Evolutionary conservation across 2,797 vertebrate genomes (phyloP), one percentile per base, ranked within the genome.

Genomic region (Myioborus melanocephalus): DNA sequence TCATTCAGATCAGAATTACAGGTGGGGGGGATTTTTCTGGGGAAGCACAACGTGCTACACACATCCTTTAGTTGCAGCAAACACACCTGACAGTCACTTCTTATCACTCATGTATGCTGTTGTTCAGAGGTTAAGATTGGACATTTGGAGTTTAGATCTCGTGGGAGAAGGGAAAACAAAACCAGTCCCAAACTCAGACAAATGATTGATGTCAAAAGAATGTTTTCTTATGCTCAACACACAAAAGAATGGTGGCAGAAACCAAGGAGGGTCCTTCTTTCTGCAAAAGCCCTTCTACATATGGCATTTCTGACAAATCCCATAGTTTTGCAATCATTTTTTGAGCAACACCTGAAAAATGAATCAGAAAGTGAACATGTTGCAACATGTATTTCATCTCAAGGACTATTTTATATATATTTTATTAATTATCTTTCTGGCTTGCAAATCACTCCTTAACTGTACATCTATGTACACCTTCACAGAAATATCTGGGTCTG

Each of bases 221-320:
- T 20, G 37, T 63, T 78, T 91, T 61, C 27, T 61, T 46, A 71
- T 9, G 27, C 23, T 75, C n/a, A 15, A 8, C 23, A 75, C 21
- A 49, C 28, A 52, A 72, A 75, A 86, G 17, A 90, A 70, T 35
- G 26, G 76, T 30, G 68, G 78, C 75, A 93, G 84, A 91, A 95
- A 92, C 87, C 35, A 92, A 91, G 89, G 78, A 82, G 16, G 12
- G 37, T 76, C 75, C 73, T 65, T 83, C 86, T 94, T 89, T 87
- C 87, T 83, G 78, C 84, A 90, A 64, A 75, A 96, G 78, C 83
- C 92, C 91, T 94, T 90, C 90, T 64, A 60, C 50, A 30, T 21
- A 18, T 10, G 66, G 23, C 70, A 63, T 87, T 89, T 72, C 65
- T 70, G 32, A 85, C 41, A 77, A 91, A 77, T 10, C 13, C 30